A percentile compares a stretch with the other conserved stretches of the same genome.
These are phyloP conservation scores for Apodemus agrarius DNA, from an alignment of 2,797 vertebrate species.

Conservation along the genomic window DNA sequence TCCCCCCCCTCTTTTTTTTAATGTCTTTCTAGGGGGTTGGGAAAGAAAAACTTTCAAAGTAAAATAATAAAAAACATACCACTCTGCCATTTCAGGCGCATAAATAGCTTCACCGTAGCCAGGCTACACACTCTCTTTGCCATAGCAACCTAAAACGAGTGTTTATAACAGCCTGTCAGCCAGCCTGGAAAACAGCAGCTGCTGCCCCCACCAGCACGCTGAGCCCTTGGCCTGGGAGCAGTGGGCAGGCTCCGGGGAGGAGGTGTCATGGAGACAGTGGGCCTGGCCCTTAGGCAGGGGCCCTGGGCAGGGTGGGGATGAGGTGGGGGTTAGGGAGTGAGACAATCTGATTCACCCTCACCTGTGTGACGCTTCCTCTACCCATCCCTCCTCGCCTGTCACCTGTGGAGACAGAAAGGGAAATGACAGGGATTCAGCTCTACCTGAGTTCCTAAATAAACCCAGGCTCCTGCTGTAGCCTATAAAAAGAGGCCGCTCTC, in stretches of 20 bases:
- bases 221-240: neutral
- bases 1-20: neutral
- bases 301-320: neutral
- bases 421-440: neutral
- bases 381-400: neutral
- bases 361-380: neutral
- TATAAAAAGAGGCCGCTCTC: neutral
- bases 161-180: conserved; percentile 73
- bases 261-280: neutral
- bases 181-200: conserved; percentile 77
- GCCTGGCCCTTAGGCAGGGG: neutral
- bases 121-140: conserved; percentile 83
- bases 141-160: conserved; percentile 83
- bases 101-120: conserved; percentile 78
- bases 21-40: conserved; percentile 63
- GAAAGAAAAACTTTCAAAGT: conserved; percentile 80
- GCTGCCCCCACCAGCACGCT: neutral
- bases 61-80: conserved; percentile 80
- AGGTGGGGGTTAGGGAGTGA: neutral
- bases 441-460: neutral
- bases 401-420: neutral
- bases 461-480: neutral
- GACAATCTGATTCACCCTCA: neutral
- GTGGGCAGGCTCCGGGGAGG: neutral
- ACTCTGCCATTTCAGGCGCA: conserved; percentile 74